phyloP scores from a whole-genome alignment of 1,140 invertebrate species.

The Samia ricini region DNA sequence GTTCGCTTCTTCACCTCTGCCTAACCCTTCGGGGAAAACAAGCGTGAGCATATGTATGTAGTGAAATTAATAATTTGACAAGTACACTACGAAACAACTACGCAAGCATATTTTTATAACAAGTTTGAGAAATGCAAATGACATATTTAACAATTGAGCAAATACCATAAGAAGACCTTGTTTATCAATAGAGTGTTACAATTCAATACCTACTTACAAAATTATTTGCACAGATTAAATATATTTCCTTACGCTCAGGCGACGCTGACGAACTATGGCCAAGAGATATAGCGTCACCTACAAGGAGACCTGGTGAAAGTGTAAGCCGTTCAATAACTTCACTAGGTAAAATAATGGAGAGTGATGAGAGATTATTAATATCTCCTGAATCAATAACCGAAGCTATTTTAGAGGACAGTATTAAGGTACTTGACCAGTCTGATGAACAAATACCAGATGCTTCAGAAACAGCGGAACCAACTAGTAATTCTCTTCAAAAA shows the following conservation, averaged over 20 bases:
- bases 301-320: constrained; percentile 41
- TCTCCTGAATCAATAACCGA: background rate
- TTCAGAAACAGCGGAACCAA: background rate
- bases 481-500: background rate
- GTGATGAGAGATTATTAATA: constrained; percentile 34
- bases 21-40: too few relatives aligned
- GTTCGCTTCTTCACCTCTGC: too few relatives aligned
- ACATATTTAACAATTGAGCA: too few relatives aligned
- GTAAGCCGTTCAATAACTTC: constrained; percentile 55
- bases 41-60: too few relatives aligned
- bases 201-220: background rate
- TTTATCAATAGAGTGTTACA: background rate
- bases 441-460: background rate
- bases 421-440: background rate
- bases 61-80: too few relatives aligned
- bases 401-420: background rate
- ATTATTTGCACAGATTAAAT: background rate
- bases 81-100: too few relatives aligned
- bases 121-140: too few relatives aligned
- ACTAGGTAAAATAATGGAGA: constrained; percentile 50
- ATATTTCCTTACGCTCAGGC: constrained; percentile 27
- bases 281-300: constrained; percentile 26
- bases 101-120: too few relatives aligned
- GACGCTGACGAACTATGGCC: constrained; percentile 59
- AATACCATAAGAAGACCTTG: too few relatives aligned